Evolutionary conservation across 2,888 invertebrate genomes (phyloP), one percentile per base, ranked within the genome.

Genomic region (Hirtodrosophila duncani): DNA sequence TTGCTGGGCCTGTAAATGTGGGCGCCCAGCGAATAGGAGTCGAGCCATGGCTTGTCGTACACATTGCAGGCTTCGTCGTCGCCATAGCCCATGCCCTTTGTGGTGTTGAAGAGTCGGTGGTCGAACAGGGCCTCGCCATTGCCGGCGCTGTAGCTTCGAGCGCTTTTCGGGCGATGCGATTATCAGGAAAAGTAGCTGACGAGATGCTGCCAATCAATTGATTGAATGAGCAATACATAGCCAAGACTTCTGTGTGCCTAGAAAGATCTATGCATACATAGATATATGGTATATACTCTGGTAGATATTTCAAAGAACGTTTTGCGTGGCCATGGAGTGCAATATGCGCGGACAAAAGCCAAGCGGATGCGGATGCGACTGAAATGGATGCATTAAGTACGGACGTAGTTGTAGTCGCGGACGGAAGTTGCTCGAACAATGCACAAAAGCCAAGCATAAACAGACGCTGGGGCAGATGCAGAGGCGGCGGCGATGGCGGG

Each of bases 51-150:
- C 85, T 97, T 97, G 87, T 99, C 98, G 83, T 99, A 99, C 0
- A 99, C 98, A 84, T 94, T 97, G 88, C 99, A 99, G 0, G 93
- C 94, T 78, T 99, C 99, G 77, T 99, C 99, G 79, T 99, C 98
- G 0, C 93, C 97, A 86, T 96, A 99, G 83, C 91, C 91, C 92
- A 99, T 93, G 38, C 96, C 96, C 80, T 94, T 94, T 41, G 90
- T 92, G 63, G 96, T 97, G 78, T 99, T 99, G 86, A 99, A 99
- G 8, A 99, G 88, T 20, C 99, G 88, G 84, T 98, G 97, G 88
- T 99, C 99, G 85, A 98, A 99, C 84, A 95, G 92, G 0, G 92
- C 91, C 80, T 97, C 98, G 0, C 92, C 92, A 3, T 90, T 91
- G 5, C 89, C 86, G 6, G 89, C 94, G 90, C 77, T 95, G 95